Evolutionary conservation across 1,140 invertebrate species (phyloP).

Genomic region (Drosophila carrolli): DNA sequence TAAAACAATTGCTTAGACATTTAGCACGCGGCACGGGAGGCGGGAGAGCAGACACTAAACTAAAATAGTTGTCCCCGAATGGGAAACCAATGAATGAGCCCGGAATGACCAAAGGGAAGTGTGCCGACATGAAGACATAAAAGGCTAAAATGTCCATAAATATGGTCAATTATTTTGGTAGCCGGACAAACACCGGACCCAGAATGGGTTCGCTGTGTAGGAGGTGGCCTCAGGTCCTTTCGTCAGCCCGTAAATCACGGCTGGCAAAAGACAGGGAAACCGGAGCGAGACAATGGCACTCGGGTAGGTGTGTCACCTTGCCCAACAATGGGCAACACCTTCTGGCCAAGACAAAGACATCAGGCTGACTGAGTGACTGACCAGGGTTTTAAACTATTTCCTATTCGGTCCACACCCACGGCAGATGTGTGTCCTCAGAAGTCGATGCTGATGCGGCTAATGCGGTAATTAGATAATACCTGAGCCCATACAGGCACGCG

Average conservation of each 20-base stretch:
- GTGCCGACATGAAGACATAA: conserved; percentile 68
- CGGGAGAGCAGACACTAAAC: conserved; percentile 27
- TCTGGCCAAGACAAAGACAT: conserved; percentile 75
- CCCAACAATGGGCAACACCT: conserved; percentile 58
- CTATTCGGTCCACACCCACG: conserved; percentile 42
- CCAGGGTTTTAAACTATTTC: conserved; percentile 54
- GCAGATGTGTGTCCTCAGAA: conserved; percentile 29
- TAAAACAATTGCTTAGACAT: conserved; percentile 66
- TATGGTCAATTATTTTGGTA: conserved; percentile 76
- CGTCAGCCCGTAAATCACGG: conserved; percentile 74
- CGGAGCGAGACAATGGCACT: conserved; percentile 29
- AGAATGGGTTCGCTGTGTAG: conserved; percentile 10
- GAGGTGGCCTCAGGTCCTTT: conserved; percentile 49
- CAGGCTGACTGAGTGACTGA: conserved; percentile 17
- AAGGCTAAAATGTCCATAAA: conserved; percentile 81
- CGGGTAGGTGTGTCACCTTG: conserved; percentile 70
- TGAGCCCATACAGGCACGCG: conserved; percentile 54
- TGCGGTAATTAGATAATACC: conserved; percentile 79
- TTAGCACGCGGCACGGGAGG: conserved; percentile 37
- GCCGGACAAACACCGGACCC: conserved; percentile 42
- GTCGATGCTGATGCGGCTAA: conserved; percentile 52
- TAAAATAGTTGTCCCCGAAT: conserved; percentile 74
- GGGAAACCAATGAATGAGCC: conserved; percentile 44
- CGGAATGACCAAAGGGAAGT: conserved; percentile 66
- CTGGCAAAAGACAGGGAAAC: conserved; percentile 17